These are phyloP conservation scores for Drosophila bifasciata DNA, from an alignment of 1,140 invertebrate genomes.

Conservation along the genomic window DNA sequence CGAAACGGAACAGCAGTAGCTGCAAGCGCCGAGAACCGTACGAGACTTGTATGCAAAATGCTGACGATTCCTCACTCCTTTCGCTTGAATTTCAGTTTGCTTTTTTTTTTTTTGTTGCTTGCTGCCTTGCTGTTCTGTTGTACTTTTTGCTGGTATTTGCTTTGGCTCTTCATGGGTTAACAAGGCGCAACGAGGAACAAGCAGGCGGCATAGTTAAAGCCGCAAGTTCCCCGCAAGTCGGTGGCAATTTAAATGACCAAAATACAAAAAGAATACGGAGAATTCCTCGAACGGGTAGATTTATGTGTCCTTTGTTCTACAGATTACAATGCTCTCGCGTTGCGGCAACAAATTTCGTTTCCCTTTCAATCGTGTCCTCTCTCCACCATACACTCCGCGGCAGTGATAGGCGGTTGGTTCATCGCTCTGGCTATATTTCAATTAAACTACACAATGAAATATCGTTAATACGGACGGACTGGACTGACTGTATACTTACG, in stretches of 20 bases:
- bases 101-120: slow-evolving; percentile 1
- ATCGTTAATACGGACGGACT: slow-evolving; percentile 27
- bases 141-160: slow-evolving; percentile 20
- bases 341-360: slow-evolving; percentile 66
- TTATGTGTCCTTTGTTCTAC: slow-evolving; percentile 71
- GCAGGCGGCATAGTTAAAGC: slow-evolving; percentile 74
- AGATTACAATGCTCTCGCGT: slow-evolving; percentile 57
- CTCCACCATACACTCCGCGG: no score
- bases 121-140: slow-evolving; percentile 8
- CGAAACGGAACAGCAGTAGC: slow-evolving; percentile 36
- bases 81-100: slow-evolving; percentile 32
- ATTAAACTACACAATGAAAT: slow-evolving; percentile 61
- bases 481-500: slow-evolving; percentile 16
- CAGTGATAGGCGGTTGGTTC: slow-evolving; percentile 2
- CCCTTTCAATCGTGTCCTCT: slow-evolving; percentile 64
- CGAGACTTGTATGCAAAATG: slow-evolving; percentile 67
- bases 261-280: slow-evolving; percentile 21
- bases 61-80: slow-evolving; percentile 28
- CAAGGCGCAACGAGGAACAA: slow-evolving; percentile 39
- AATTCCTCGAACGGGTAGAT: slow-evolving; percentile 54
- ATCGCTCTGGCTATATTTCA: slow-evolving; percentile 64
- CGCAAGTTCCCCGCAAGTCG: slow-evolving; percentile 59
- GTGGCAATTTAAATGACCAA: slow-evolving; percentile 75
- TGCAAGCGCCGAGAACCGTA: slow-evolving; percentile 17
- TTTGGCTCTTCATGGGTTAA: slow-evolving; percentile 52